Conservation (phyloP, 2,888 invertebrate species). For the Terebella lapidaria region DNA sequence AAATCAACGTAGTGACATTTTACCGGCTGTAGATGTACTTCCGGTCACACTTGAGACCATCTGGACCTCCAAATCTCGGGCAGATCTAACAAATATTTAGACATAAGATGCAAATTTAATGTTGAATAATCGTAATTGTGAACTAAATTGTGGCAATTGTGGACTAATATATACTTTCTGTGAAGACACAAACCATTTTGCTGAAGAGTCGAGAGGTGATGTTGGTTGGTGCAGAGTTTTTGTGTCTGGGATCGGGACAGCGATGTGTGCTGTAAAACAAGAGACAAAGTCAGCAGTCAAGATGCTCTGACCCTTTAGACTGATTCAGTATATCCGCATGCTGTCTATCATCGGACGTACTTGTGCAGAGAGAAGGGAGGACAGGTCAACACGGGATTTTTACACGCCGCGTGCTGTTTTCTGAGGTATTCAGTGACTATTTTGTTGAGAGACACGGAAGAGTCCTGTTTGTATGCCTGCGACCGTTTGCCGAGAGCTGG, state of each 20-base stretch:
- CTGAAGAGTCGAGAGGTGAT: conserved; percentile 64
- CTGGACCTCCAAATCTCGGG: conserved; percentile 55
- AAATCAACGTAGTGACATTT: no score
- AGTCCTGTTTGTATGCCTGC: conserved; percentile 4
- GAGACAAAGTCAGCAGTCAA: not conserved
- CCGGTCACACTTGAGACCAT: conserved; percentile 68
- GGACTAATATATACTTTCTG: not conserved
- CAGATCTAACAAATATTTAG: conserved; percentile 49
- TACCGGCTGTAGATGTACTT: conserved; percentile 70
- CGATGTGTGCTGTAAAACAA: conserved; percentile 78
- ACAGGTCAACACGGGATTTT: conserved; percentile 95
- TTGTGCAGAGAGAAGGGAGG: conserved; percentile 76
- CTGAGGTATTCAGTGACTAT: conserved; percentile 92
- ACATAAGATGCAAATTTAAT: no score
- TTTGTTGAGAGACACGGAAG: conserved; percentile 21
- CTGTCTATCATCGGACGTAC: no score
- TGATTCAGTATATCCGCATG: not conserved
- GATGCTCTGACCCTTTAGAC: not conserved
- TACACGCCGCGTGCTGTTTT: conserved; percentile 96
- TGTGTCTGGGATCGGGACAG: conserved; percentile 82
- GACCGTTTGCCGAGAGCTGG: not conserved
- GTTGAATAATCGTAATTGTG: no score
- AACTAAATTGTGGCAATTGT: not conserved
- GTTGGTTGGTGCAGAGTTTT: conserved; percentile 66
- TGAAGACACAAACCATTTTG: conserved; percentile 52